Percentiles rank a stretch among this genome's conserved stretches.
phyloP scores from a whole-genome alignment of 2,113 vertebrate genomes.

The Gobiocypris rarus region DNA sequence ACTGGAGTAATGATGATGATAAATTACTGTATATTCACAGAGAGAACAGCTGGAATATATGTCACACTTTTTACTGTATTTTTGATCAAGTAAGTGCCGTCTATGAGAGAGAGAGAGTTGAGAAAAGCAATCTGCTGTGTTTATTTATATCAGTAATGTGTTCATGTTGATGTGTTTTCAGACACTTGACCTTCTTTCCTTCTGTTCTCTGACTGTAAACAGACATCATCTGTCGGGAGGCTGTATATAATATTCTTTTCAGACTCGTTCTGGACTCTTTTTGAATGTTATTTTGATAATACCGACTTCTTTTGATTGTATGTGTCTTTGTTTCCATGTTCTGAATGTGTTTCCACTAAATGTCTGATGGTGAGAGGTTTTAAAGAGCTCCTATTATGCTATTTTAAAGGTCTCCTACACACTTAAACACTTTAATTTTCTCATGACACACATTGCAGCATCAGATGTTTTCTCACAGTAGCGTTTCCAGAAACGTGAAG shows the following conservation, averaged over 20 bases:
- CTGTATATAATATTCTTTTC: not conserved
- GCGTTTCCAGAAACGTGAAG: too few relatives aligned
- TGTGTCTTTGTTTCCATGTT: not conserved
- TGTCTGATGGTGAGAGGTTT: not conserved
- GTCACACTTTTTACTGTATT: too few relatives aligned
- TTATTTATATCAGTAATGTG: not conserved
- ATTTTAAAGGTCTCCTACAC: too few relatives aligned
- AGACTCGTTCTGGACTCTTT: not conserved
- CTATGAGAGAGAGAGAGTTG: not conserved
- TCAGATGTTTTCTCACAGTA: too few relatives aligned
- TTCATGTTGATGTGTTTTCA: not conserved
- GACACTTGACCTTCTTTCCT: not conserved
- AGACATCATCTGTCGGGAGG: not conserved
- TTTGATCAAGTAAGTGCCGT: not conserved
- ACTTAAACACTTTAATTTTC: too few relatives aligned
- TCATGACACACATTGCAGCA: too few relatives aligned
- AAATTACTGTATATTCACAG: not conserved
- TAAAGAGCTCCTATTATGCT: too few relatives aligned
- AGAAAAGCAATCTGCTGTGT: not conserved
- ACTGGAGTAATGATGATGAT: not conserved
- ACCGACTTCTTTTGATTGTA: slow-evolving; percentile 25
- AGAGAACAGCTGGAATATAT: too few relatives aligned
- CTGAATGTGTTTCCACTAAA: not conserved
- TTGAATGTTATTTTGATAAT: slow-evolving; percentile 15
- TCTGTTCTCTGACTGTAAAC: not conserved